Percentiles rank a stretch among this genome's conserved stretches.
phyloP scores from a whole-genome alignment of 2,113 vertebrate genomes.

The Zosterops pallidus region DNA sequence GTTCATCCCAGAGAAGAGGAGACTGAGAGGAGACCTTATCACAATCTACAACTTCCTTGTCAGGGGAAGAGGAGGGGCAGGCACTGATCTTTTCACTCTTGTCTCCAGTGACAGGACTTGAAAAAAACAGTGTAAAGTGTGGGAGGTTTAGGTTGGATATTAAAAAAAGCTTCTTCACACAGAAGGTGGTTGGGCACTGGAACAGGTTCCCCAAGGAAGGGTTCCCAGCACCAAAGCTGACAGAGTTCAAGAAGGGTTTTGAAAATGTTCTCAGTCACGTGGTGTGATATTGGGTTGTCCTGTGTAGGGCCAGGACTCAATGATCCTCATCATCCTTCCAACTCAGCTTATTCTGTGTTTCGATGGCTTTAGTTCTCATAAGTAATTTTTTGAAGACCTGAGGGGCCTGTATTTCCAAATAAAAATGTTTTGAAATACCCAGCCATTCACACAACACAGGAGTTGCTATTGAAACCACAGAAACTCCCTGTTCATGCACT shows the following conservation, averaged over 20 bases:
- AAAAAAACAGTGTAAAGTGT: background rate
- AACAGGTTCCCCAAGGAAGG: background rate
- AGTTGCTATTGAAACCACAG: background rate
- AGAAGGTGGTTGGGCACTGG: background rate
- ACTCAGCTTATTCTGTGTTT: background rate
- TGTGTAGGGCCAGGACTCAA: fast-evolving
- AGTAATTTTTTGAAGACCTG: background rate
- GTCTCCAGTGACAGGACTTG: background rate
- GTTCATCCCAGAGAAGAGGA: background rate
- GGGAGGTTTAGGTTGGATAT: background rate
- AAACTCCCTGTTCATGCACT: background rate
- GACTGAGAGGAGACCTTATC: background rate
- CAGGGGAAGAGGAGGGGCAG: background rate
- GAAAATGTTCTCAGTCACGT: background rate
- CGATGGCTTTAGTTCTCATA: background rate
- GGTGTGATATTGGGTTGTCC: background rate
- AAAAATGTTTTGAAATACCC: background rate
- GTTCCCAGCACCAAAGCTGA: too few species aligned
- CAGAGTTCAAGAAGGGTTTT: background rate
- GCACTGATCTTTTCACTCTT: background rate
- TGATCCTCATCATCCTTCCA: background rate
- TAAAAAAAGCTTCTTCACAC: background rate
- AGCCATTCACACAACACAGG: background rate
- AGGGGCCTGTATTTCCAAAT: background rate
- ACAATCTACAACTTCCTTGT: background rate